Evolutionary conservation across 2,113 vertebrate genomes (phyloP).

Genomic region (Sylvietta virens): DNA sequence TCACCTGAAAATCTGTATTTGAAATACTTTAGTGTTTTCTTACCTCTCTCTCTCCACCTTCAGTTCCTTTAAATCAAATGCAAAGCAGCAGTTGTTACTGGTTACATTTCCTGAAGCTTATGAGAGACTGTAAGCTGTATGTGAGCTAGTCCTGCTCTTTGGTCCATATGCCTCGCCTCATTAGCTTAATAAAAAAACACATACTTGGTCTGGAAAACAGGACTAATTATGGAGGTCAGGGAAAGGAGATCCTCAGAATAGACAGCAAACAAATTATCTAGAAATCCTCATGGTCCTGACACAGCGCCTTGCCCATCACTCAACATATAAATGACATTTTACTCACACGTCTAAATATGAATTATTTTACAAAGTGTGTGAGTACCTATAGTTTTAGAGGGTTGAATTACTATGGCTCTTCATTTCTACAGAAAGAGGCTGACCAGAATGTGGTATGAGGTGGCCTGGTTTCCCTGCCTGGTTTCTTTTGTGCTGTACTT

Average conservation of each 20-base stretch:
- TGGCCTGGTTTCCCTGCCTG: neutral
- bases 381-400: neutral
- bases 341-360: neutral
- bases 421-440: neutral
- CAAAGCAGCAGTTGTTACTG: neutral
- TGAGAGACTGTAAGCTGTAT: neutral
- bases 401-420: neutral
- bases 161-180: neutral
- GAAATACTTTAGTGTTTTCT: neutral
- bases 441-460: neutral
- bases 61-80: neutral
- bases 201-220: neutral
- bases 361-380: neutral
- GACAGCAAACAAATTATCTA: neutral
- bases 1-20: constrained; percentile 14
- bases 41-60: neutral
- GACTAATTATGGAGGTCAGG: neutral
- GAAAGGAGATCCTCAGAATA: neutral
- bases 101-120: neutral
- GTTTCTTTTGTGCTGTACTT: neutral
- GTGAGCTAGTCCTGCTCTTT: neutral
- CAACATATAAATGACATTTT: neutral
- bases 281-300: neutral
- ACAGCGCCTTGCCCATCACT: neutral
- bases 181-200: neutral